Base-by-base conservation (phyloP, 2,888 invertebrate species). In the Chymomyza amoena region DNA sequence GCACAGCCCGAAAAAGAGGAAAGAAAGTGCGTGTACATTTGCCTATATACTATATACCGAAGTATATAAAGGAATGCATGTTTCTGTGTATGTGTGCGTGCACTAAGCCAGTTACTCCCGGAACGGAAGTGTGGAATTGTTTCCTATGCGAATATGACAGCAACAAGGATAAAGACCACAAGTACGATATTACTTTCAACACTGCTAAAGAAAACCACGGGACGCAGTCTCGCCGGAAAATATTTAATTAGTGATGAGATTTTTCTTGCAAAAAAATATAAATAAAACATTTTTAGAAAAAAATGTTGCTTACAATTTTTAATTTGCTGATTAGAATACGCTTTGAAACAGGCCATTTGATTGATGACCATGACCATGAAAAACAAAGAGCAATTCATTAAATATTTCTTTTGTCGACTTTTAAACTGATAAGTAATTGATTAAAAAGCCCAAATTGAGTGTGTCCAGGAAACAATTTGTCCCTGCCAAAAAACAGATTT, bases 161-260 rank as follows among this genome's bases (percentile, higher is more conserved):
- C 78, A 65, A 62, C 71, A 54, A 54, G 57, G 61, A 56, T 54
- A 51, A 51, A 62, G 56, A 57, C 64, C 64, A 64, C 20, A 56
- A 51, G 20, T 18, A 15, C 28, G 25, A 59, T 59, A 32, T 59
- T 5, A 25, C 10, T 60, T 36, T 60, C 32, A 25, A 15, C 57
- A 32, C 69, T 28, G 69, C 66, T 63, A 70, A 78, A 85, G 88
- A 78, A 85, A 45, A 85, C 88, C 85, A 80, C 83, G 69, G 80
- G 80, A 78, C 83, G 81, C 87, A 71, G 80, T 73, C 79, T 79
- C 80, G 73, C 65, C 83, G 83, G 88, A 87, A 84, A 84, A 82
- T 87, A 84, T 84, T 84, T 84, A 84, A 84, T 84, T 84, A 84
- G 88, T 84, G 87, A 84, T 87, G 83, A 87, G 83, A 32, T 87